Evolutionary conservation across 2,888 invertebrate species (phyloP), one percentile per base, ranked within the genome.

Genomic region (Drosophila colorata): DNA sequence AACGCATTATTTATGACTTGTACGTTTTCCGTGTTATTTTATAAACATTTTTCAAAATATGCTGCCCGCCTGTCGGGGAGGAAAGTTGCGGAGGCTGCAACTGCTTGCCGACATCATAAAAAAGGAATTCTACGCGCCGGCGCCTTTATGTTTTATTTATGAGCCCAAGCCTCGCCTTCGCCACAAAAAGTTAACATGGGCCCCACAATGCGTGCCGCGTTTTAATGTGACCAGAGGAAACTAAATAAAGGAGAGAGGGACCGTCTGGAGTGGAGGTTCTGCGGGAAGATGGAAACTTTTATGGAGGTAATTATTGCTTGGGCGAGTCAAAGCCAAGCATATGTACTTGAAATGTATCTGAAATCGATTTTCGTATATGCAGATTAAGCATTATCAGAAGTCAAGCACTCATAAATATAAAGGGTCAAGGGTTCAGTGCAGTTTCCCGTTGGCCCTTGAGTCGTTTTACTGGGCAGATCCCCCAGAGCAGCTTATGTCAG

Each of bases 1-100:
- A 87, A 84, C 73, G 68, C 85, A 87, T 85, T 85, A 88, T 85
- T 88, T 85, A 88, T 88, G 89, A 87, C 88, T 88, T 88, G 88
- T 83, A 80, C 84, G 81, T 77, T 85, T 78, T 80, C 73, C 76
- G 79, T 85, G 85, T 80, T 81, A 84, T 85, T 85, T 85, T 87
- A 80, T 88, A 87, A 85, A 89, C 89, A 87, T 85, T 89, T 85
- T 87, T 73, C 74, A 80, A 80, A 85, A 78, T 89, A 80, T 88
- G 84, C 74, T 87, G 60, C 53, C 55, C 69, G 44, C 47, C 49
- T 63, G 48, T 41, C 68, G 38, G 46, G 20, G 49, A 7, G 41
- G 14, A 44, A 56, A 52, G 58, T 47, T 41, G 63, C 31, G 37
- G 71, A 67, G 70, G 59, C 73, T 64, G 73, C 82, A 69, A 82